phyloP scores from a whole-genome alignment of 2,888 invertebrate species.

The Perdita meconis region DNA sequence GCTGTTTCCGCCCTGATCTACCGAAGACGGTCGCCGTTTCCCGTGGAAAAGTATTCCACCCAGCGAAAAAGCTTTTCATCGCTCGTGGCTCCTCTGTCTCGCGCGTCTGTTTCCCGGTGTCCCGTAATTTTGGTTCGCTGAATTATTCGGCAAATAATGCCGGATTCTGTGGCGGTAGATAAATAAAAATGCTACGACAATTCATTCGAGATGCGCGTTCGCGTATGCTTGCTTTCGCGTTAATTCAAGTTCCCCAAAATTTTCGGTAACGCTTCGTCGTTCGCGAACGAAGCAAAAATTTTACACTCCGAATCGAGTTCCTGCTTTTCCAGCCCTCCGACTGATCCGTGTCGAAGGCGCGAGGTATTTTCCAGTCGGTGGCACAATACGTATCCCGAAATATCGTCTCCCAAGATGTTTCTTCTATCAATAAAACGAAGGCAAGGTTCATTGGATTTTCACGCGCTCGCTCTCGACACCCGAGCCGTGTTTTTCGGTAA shows the following conservation, averaged over 20 bases:
- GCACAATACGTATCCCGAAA: too few relatives aligned
- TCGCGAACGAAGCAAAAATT: too few relatives aligned
- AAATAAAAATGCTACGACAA: constrained; percentile 4
- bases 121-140: constrained; percentile 28
- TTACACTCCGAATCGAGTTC: too few relatives aligned
- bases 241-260: too few relatives aligned
- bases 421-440: not conserved
- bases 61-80: constrained; percentile 29
- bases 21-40: constrained; percentile 38
- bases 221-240: too few relatives aligned
- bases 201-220: constrained; percentile 2
- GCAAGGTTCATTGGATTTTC: not conserved
- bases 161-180: constrained; percentile 1
- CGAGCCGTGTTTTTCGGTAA: constrained; percentile 10
- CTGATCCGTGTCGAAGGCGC: too few relatives aligned
- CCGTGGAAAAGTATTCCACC: constrained; percentile 69
- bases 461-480: not conserved
- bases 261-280: too few relatives aligned
- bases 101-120: constrained; percentile 1
- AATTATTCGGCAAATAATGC: constrained; percentile 25
- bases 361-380: too few relatives aligned
- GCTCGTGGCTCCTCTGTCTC: not conserved
- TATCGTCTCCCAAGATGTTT: not conserved
- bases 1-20: constrained; percentile 31
- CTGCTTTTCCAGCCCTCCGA: too few relatives aligned